These are phyloP conservation scores for Hippocampus abdominalis DNA, from an alignment of 2,113 vertebrate genomes.

Conservation along the genomic window DNA sequence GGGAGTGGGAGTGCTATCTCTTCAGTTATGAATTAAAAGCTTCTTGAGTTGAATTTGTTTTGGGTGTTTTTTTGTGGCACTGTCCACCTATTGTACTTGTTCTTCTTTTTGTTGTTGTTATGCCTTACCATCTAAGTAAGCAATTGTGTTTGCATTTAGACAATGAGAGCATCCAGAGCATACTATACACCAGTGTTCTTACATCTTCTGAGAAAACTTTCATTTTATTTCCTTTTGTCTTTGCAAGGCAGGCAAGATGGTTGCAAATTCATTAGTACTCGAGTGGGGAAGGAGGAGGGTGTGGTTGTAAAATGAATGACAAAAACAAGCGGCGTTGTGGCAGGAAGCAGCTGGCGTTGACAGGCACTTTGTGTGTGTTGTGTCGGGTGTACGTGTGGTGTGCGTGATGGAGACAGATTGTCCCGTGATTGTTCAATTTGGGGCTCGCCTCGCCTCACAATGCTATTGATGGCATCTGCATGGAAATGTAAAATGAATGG, in stretches of 20 bases:
- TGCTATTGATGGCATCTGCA: slow-evolving; percentile 67
- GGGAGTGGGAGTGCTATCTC: slow-evolving; percentile 45
- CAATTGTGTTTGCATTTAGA: slow-evolving; percentile 15
- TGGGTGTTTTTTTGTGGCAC: slow-evolving; percentile 1
- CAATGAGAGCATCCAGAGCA: slow-evolving; percentile 1
- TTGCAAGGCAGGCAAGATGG: slow-evolving; percentile 15
- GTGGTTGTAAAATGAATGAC: slow-evolving; percentile 51
- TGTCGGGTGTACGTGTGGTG: slow-evolving; percentile 2
- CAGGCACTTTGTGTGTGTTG: slow-evolving; percentile 27
- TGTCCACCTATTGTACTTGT: not conserved
- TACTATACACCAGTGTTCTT: slow-evolving; percentile 9
- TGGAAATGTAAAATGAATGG: slow-evolving; percentile 54
- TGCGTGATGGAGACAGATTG: slow-evolving; percentile 69
- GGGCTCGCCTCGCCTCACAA: slow-evolving; percentile 50
- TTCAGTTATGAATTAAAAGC: slow-evolving; percentile 16
- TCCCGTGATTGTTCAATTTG: slow-evolving; percentile 68
- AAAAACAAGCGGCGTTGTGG: slow-evolving; percentile 60
- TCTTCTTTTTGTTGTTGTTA: slow-evolving; percentile 6
- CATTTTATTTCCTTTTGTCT: not conserved
- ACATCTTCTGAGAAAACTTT: not conserved
- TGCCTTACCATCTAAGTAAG: not conserved
- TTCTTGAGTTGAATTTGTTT: not conserved
- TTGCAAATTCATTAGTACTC: slow-evolving; percentile 23
- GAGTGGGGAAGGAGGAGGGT: slow-evolving; percentile 12
- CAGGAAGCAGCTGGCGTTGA: slow-evolving; percentile 70